phyloP scores from a whole-genome alignment of 2,888 invertebrate species.

The Siphlonurus alternatus region DNA sequence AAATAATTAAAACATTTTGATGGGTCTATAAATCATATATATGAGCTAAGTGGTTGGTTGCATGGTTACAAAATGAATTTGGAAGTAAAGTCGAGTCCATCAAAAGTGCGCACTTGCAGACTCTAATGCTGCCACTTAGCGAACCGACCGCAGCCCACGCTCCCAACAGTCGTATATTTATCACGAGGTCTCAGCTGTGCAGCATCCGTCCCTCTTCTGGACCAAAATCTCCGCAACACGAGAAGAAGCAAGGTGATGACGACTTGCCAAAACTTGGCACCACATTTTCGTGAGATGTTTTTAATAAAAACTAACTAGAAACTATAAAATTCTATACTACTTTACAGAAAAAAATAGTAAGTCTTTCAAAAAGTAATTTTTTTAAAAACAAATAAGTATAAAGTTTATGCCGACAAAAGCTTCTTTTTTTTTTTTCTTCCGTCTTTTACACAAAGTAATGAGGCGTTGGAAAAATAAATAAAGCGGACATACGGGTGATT shows the following conservation, averaged over 20 bases:
- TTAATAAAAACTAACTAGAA: neutral
- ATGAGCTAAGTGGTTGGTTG: too few species aligned
- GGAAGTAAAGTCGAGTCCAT: too few species aligned
- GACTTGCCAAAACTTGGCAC: neutral
- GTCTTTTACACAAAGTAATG: too few species aligned
- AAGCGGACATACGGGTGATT: neutral
- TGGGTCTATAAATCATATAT: too few species aligned
- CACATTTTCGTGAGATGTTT: neutral
- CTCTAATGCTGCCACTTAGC: too few species aligned
- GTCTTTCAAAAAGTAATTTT: too few species aligned
- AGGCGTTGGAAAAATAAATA: neutral
- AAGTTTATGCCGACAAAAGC: neutral
- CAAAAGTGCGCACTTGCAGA: too few species aligned
- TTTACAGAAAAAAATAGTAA: too few species aligned
- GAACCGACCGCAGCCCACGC: too few species aligned
- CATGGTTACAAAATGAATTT: too few species aligned
- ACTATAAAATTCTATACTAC: neutral
- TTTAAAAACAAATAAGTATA: neutral
- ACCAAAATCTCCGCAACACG: neutral
- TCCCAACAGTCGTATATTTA: neutral
- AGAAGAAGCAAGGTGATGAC: neutral
- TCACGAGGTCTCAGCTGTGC: neutral
- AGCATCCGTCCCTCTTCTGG: neutral
- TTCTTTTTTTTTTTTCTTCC: neutral
- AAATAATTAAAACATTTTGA: too few species aligned